Base-by-base conservation (phyloP, 2,888 invertebrate genomes). In the Euplexia lucipara region DNA sequence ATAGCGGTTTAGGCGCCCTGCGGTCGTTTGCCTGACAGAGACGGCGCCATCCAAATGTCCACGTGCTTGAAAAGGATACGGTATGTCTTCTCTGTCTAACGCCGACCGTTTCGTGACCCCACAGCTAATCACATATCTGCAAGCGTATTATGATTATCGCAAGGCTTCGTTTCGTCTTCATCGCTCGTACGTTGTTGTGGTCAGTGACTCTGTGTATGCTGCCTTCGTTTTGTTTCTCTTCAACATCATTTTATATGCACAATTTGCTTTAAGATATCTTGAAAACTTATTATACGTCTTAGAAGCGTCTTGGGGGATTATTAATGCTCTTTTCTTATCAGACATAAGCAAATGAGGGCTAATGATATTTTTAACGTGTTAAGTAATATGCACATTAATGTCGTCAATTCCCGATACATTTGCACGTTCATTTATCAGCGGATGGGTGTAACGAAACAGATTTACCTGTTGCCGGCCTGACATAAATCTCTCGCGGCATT, bases 111-210 rank as follows among this genome's bases (percentile, higher is more conserved):
- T 89, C 93, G 91, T 94, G 95, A 95, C 94, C 94, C 92, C 92
- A 85, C 85, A 89, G 89, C 92, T 94, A 95, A 95, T 95, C 94
- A 95, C 93, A 94, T 94, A 94, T 95, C 94, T 94, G 93, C 94
- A 92, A 93, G 93, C 90, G 89, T 93, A 93, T 94, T 94, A 93
- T 93, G 93, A 94, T 94, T 92, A 95, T 94, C 93, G 91, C 93
- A 88, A 90, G 91, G 85, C 90, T 91, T 90, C 90, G 91, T 91
- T 91, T 88, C 92, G 91, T 85, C 90, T 91, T 90, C 90, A 90
- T 91, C 90, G 88, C 90, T 91, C 89, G 90, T 91, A 90, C 88
- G 90, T 89, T 84, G 89, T 90, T 90, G 90, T 94, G 94, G 94
- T 94, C 95, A 93, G 88, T 92, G 93, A 91, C 93, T 93, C 85